Evolutionary conservation across 2,888 invertebrate species (phyloP).

Genomic region (Andrena chrysosceles): DNA sequence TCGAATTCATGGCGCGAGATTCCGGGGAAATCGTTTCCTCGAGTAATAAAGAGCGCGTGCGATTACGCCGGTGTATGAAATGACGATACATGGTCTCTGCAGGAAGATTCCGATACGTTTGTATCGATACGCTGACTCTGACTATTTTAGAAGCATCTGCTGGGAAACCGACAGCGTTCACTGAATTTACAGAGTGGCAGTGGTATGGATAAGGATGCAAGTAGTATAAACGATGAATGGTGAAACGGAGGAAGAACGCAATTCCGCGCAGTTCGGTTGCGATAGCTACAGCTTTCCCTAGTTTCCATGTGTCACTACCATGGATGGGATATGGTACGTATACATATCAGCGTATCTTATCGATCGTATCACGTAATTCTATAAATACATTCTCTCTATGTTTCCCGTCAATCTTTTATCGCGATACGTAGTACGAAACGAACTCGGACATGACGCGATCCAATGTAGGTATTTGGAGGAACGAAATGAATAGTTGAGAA

Average conservation of each 20-base stretch:
- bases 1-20: conserved; percentile 11
- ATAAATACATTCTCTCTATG: conserved; percentile 17
- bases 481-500: not conserved
- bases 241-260: no score
- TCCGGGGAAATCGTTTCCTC: not conserved
- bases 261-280: not conserved
- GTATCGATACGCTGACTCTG: not conserved
- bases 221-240: no score
- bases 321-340: not conserved
- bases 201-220: no score
- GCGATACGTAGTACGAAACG: conserved; percentile 3
- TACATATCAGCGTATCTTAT: conserved; percentile 30
- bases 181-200: no score
- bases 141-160: no score
- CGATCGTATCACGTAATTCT: conserved; percentile 38
- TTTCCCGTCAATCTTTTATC: conserved; percentile 26
- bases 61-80: not conserved
- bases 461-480: not conserved
- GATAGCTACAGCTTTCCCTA: not conserved
- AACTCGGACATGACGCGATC: no score
- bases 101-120: not conserved
- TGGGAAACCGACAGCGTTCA: no score
- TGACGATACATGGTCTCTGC: not conserved
- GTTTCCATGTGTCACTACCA: not conserved
- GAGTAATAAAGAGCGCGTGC: not conserved